Evolutionary conservation across 1,140 invertebrate species (phyloP), one percentile per base, ranked within the genome.

Genomic region (Mycetomoellerius zeteki): DNA sequence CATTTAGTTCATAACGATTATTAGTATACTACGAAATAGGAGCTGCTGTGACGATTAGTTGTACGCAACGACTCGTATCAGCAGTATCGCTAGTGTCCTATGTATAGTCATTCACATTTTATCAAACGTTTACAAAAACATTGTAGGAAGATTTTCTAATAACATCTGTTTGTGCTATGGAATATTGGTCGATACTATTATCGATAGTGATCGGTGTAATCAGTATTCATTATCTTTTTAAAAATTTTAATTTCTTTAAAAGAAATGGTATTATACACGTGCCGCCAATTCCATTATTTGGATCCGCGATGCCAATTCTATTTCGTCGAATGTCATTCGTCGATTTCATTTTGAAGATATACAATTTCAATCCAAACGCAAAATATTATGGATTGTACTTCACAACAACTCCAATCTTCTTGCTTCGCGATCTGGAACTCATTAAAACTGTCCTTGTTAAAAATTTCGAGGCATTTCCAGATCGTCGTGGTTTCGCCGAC

Each of bases 401-500:
- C 91, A 92, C 43, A 67, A 91, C 8, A 60, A 76, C 88, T 56
- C 94, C 95, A 0, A 0, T 92, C 2, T 71, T 95, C 21, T 8
- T 95, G 0, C 58, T 96, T 0, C 89, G 93, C 1, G 94, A 96
- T 84, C 81, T 86, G 1, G 95, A 95, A 16, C 86, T 96, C 5
- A 93, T 96, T 0, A 76, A 95, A 19, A n/a, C 73, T 8, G 65
- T 94, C 6, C 58, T 73, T 0, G 77, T 94, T 0, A 94, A 94
- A 84, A 89, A 92, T 14, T 93, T 93, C 8, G 94, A 94, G 0
- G 54, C 85, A 27, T 94, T 96, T 24, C 33, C 87, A 0, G 90
- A 96, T 69, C 95, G 95, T 90, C 78, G 91, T 43, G 81, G 54
- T 62, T 72, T 96, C 65, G 77, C 91, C 0, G 71, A 90, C 3